Base-by-base conservation (phyloP, 2,797 vertebrate species). In the Euthynnus affinis region DNA sequence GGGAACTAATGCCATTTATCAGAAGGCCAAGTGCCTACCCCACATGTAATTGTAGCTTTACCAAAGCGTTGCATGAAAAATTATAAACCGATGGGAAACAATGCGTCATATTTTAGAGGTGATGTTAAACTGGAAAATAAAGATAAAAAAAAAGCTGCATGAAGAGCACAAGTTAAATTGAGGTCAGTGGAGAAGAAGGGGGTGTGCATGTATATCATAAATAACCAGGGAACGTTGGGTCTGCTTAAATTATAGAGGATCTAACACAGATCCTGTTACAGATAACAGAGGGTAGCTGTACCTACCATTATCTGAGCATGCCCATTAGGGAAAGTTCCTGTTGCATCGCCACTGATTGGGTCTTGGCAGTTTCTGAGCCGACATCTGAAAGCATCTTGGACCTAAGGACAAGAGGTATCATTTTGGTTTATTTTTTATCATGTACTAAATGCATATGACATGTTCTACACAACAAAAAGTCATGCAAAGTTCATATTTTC, bases 281-380 rank as follows among this genome's bases (percentile, higher is more conserved):
- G 74, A 89, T 83, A 83, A 82, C 42, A 72, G 71, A 13, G 64
- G 55, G 69, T 69, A 57, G 76, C 78, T 58, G 48, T 20, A 40
- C 96, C 95, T 96, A 99, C 98, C 98, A 99, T 99, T 88, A 99
- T 99, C 95, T 99, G 98, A 83, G 98, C 98, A 84, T 99, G 98
- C 46, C 98, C 98, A 27, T 99, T 99, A 90, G 98, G 98, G 94
- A 99, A 99, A 77, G 97, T 98, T 91, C 98, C 98, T 58, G 98
- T 98, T 77, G 97, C 97, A 86, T 99, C 98, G 84, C 96, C 97
- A 60, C 95, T 97, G 90, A 99, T 99, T 73, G 98, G 98, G 91
- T 99, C 98, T 81, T 99, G 98, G 91, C 98, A 99, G 93, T 99
- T 99, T 95, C 98, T 97, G 75, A 99, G 94, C 49, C 98, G 96